Evolutionary conservation across 1,140 invertebrate species (phyloP), one percentile per base, ranked within the genome.

Genomic region (Tribolium castaneum): DNA sequence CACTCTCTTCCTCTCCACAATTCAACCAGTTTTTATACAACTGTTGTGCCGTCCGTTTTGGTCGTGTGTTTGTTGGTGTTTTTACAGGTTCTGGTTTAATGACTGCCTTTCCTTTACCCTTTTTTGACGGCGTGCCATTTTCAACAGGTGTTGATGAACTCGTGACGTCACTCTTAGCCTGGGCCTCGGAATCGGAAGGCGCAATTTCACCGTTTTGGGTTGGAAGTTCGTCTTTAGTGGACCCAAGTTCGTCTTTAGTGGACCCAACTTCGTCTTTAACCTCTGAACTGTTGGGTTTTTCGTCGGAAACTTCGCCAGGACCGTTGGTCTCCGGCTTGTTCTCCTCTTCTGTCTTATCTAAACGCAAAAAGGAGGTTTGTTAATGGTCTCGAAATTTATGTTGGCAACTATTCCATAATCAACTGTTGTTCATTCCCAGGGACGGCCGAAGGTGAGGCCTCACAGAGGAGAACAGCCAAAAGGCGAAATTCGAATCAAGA

Each of bases 21-120:
- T 82, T 76, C 35, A 85, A 66, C 6, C 85, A 72, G 22, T 82
- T 82, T 70, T 81, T 84, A 70, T 86, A 86, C 13, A 85, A 78
- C 52, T 83, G 77, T 10, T 81, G 50, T 3, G 82, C 82, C 14
- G 77, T 83, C 52, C 83, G 75, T 80, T 84, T 83, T 16, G 81
- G 82, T 70, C 83, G 71, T 10, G 66, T 76, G 22, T 70, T 75
- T 12, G 73, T 52, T 14, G 39, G 34, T 66, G 70, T 74, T 72
- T 74, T 76, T 16, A 66, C 39, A 3, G 77, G 73, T 80, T 82
- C 83, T 49, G 80, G 82, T 75, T 83, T 82, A 7, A 77, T 62
- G 30, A 77, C 35, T 0, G 83, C 81, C 77, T 85, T 86, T 19
- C 84, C 84, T 78, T 84, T 85, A 34, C 83, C 84, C 80, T 76